A percentile compares a stretch with the other conserved stretches of the same genome.
phyloP scores from a whole-genome alignment of 2,113 vertebrate genomes.

The Ochotona curzoniae region DNA sequence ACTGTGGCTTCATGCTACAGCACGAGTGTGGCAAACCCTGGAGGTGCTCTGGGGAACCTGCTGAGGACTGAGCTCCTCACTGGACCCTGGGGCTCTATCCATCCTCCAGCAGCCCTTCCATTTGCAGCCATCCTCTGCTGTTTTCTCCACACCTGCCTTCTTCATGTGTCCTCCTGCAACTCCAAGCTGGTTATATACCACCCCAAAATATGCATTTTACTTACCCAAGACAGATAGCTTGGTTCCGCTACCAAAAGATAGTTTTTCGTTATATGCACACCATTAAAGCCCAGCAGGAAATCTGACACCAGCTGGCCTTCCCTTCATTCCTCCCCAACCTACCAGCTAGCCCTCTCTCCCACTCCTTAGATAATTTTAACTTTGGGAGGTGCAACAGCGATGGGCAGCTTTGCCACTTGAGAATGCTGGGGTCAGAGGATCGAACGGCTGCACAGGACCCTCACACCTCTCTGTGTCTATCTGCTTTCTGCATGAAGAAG shows the following conservation, averaged over 20 bases:
- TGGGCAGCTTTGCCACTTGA: accelerated
- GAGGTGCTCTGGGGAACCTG: not conserved
- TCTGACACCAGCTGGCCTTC: slow-evolving; percentile 58
- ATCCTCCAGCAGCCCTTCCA: accelerated
- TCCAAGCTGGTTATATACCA: accelerated
- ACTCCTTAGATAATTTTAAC: not conserved
- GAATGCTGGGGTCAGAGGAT: not conserved
- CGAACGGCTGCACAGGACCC: accelerated
- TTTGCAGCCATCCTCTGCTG: not conserved
- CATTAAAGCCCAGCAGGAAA: slow-evolving; percentile 81
- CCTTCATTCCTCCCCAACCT: not conserved
- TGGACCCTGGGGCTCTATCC: not conserved
- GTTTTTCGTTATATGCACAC: slow-evolving; percentile 84
- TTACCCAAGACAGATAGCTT: slow-evolving; percentile 84
- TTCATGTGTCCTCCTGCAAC: not conserved
- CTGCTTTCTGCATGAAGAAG: not conserved
- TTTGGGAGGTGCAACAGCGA: no score
- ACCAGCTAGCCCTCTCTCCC: not conserved
- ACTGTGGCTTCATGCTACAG: slow-evolving; percentile 5
- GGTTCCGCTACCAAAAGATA: slow-evolving; percentile 84
- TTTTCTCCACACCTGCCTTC: not conserved
- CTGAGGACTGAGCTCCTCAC: not conserved
- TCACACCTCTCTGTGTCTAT: accelerated
- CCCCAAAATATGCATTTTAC: not conserved
- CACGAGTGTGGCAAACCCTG: not conserved